Evolutionary conservation across 2,888 invertebrate species (phyloP).

Genomic region (Lepetodrilus schrolli): DNA sequence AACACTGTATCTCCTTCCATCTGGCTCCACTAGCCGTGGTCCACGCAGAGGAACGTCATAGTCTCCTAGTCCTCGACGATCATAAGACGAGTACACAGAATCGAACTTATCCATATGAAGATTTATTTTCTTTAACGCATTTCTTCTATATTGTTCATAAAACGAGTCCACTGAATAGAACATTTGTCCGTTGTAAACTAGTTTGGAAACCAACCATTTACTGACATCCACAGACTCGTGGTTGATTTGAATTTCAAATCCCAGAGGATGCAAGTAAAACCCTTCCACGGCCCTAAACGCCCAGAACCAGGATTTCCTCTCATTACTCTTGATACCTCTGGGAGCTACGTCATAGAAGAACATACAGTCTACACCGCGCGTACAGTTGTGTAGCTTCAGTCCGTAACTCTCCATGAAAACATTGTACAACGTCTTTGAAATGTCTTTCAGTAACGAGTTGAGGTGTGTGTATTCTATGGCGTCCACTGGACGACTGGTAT

Average conservation of each 20-base stretch:
- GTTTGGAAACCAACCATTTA: slow-evolving; percentile 57
- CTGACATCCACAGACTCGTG: slow-evolving; percentile 51
- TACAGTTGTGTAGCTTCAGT: slow-evolving; percentile 61
- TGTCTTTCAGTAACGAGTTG: slow-evolving; percentile 43
- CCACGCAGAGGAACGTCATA: slow-evolving; percentile 54
- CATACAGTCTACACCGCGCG: slow-evolving; percentile 52
- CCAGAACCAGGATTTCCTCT: slow-evolving; percentile 63
- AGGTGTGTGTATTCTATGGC: slow-evolving; percentile 55
- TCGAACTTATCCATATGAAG: slow-evolving; percentile 39
- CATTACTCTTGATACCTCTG: slow-evolving; percentile 53
- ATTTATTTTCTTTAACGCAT: slow-evolving; percentile 21
- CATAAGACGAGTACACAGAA: slow-evolving; percentile 53
- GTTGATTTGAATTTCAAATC: slow-evolving; percentile 63
- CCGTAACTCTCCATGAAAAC: slow-evolving; percentile 60
- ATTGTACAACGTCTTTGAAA: slow-evolving; percentile 47
- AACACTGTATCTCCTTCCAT: slow-evolving; percentile 62
- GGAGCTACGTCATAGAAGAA: slow-evolving; percentile 61
- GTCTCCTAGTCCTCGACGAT: slow-evolving; percentile 48
- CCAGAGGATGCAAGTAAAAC: slow-evolving; percentile 63
- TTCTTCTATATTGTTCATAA: slow-evolving; percentile 43
- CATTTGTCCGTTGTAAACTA: slow-evolving; percentile 63
- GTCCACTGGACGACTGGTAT: slow-evolving; percentile 56
- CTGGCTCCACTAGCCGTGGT: slow-evolving; percentile 62
- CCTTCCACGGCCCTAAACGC: slow-evolving; percentile 64
- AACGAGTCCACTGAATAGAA: slow-evolving; percentile 56